phyloP scores from a whole-genome alignment of 2,888 invertebrate genomes.

The Aplocera efformata region DNA sequence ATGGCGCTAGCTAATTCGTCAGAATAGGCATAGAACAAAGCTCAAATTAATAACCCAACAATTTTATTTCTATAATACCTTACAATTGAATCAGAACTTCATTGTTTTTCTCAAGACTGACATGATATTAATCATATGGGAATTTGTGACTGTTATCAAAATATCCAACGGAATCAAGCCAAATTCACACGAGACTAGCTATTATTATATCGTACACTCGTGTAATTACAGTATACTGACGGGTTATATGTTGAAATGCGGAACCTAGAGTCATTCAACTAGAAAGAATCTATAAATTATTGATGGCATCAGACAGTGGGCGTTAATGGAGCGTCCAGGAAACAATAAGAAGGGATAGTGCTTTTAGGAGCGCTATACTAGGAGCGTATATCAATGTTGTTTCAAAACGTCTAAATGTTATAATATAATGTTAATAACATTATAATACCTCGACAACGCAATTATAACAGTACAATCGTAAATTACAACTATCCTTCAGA shows the following conservation, averaged over 20 bases:
- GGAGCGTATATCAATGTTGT: conserved; percentile 23
- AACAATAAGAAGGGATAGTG: conserved; percentile 29
- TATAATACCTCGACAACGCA: no score
- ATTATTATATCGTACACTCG: conserved; percentile 10
- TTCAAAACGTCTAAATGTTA: conserved; percentile 10
- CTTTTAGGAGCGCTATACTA: conserved; percentile 15
- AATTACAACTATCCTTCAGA: no score
- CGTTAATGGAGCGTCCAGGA: conserved; percentile 30
- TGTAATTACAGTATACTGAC: conserved; percentile 15
- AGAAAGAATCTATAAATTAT: conserved; percentile 27
- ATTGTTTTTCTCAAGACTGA: conserved; percentile 6
- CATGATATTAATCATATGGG: conserved; percentile 4
- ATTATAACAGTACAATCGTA: no score
- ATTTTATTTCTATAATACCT: no score
- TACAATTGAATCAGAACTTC: no score
- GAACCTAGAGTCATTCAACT: conserved; percentile 19
- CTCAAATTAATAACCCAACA: no score
- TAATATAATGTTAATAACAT: no score
- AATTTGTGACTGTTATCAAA: conserved; percentile 19
- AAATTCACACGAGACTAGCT: conserved; percentile 9
- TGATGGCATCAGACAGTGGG: conserved; percentile 23
- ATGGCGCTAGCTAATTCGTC: no score
- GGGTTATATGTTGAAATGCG: conserved; percentile 16
- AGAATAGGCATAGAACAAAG: no score
- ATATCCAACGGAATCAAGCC: conserved; percentile 7